Percentiles rank a stretch among this genome's conserved stretches.
phyloP scores from a whole-genome alignment of 2,888 invertebrate species.

The Geophilus truncorum region DNA sequence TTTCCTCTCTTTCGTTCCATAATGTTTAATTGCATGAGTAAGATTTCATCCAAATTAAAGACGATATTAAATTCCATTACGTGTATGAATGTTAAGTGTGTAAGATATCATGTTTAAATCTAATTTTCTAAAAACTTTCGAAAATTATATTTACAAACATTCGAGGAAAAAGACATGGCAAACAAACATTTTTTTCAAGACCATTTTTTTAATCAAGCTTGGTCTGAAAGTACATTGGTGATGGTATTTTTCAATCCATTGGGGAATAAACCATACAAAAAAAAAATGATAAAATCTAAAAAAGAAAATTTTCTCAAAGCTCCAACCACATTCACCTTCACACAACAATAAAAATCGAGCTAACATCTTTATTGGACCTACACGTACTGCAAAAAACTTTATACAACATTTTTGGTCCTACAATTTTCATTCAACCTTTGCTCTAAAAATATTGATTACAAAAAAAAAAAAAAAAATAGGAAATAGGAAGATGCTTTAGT shows the following conservation, averaged over 20 bases:
- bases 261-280: conserved; percentile 26
- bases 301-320: background rate
- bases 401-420: conserved; percentile 23
- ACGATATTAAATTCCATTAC: conserved; percentile 24
- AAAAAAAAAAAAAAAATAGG: background rate
- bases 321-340: conserved; percentile 15
- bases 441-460: conserved; percentile 21
- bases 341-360: conserved; percentile 18
- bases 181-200: background rate
- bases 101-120: background rate
- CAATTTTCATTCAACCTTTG: conserved; percentile 14
- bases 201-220: conserved; percentile 27
- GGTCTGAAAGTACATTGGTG: conserved; percentile 27
- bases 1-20: background rate
- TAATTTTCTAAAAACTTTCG: background rate
- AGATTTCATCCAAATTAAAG: conserved; percentile 5
- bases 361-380: conserved; percentile 17
- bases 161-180: background rate
- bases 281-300: background rate
- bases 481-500: conserved; percentile 1
- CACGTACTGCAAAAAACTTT: conserved; percentile 16
- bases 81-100: background rate
- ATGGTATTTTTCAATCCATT: conserved; percentile 22
- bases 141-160: too few relatives aligned
- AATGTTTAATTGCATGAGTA: conserved; percentile 22